Base-by-base conservation (phyloP, 2,888 invertebrate genomes). In the Aporophyla lueneburgensis region DNA sequence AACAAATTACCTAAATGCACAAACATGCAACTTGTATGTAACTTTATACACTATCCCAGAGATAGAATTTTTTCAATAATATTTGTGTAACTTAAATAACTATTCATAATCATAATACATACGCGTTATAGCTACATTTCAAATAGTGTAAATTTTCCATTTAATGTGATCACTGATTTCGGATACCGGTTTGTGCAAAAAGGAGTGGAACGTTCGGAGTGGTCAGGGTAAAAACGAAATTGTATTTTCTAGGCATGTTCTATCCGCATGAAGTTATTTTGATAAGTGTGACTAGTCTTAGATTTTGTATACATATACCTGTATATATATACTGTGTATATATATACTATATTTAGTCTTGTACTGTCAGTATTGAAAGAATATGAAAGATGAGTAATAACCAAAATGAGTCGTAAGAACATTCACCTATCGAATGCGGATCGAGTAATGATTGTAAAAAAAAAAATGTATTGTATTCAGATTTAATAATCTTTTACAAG, bases 211-310 rank as follows among this genome's bases (percentile, higher is more conserved):
- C 7, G 27, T 33, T 59, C 53, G 83, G 78, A 81, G 62, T 68
- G 76, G 68, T 77, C 70, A 85, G 86, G 75, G 75, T 84, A 73
- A 62, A 73, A 61, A n/a, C 65, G 27, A 78, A 78, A 78, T 78
- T 65, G 58, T 61, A 72, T 66, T 68, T 71, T 68, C 10, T 75
- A 80, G 33, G 16, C 27, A 68, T 68, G 56, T 49, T 63, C 58
- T 83, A 77, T 77, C 53, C 6, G 67, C 63, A 54, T 78, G 46
- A 58, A 54, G 21, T 58, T 69, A 66, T 77, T 83, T 83, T 63
- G 2, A 83, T 63, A 33, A 19, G 2, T 63, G 51, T 74, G 62
- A 51, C 43, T 77, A 78, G n/a, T 67, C 12, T 68, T 65, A 82
- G 53, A 58, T n/a, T 82, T 76, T 46, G n/a, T 56, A 62, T 33